Base-by-base conservation (phyloP, 2,888 invertebrate genomes). In the Orthonevra nobilis region DNA sequence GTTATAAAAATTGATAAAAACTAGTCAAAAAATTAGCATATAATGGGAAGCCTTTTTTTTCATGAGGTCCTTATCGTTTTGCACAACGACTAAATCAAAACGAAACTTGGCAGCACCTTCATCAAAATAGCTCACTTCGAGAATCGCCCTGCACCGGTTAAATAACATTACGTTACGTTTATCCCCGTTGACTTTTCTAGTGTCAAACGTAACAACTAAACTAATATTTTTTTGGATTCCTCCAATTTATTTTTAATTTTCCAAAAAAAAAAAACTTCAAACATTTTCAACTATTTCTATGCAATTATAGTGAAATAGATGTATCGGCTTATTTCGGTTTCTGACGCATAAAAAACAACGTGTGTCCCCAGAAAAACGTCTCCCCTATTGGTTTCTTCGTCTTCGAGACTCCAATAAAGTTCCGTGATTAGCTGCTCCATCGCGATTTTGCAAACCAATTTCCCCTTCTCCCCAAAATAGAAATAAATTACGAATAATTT, bases 181-280 rank as follows among this genome's bases (percentile, higher is more conserved):
- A 60, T 54, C 66, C 54, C 66, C 60, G 72, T 60, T 79, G 66
- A 73, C 66, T 79, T n/a, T n/a, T 79, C 48, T 50, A 38, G 61
- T 79, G 79, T 79, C 79, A 79, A 66, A 70, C 40, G 54, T 30
- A 54, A 54, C 28, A 66, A 56, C 42, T 36, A 60, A 77, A 70
- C 42, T 40, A 66, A 69, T 46, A 54, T 46, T 23, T 66, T 54
- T 61, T 23, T 30, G 68, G 54, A 61, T 72, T 42, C 66, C 48
- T 7, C 28, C 38, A n/a, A n/a, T 44, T 50, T 28, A 50, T 69
- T 58, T 58, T 50, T 50, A 40, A 63, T 56, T 64, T 69, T 60
- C 20, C 14, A 30, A 61, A n/a, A n/a, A 2, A 17, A 12, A 26
- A 26, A 7, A 6, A 4, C n/a, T n/a, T 3, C 2, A 9, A 36